Evolutionary conservation across 1,140 invertebrate genomes (phyloP).

Genomic region (Drosophila sp.): DNA sequence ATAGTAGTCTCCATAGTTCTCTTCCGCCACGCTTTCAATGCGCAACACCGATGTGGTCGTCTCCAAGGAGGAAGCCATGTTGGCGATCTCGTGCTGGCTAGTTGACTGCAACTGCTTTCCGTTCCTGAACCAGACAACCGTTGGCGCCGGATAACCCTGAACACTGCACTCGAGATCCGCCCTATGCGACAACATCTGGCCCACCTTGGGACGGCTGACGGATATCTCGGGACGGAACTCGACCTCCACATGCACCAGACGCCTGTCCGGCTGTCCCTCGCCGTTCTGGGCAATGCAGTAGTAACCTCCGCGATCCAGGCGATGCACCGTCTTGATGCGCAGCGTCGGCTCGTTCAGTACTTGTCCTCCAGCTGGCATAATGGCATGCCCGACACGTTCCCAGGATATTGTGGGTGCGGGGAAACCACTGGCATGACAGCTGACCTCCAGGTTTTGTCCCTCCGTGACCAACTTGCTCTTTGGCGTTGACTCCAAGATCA

Average conservation of each 20-base stretch:
- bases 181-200: conserved; percentile 91
- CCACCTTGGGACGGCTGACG: conserved; percentile 89
- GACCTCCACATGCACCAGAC: conserved; percentile 92
- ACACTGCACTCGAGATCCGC: conserved; percentile 93
- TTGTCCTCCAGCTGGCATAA: conserved; percentile 91
- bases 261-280: conserved; percentile 89
- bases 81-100: conserved; percentile 90
- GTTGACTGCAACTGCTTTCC: conserved; percentile 89
- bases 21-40: conserved; percentile 91
- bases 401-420: conserved; percentile 91
- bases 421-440: conserved; percentile 91
- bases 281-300: conserved; percentile 95
- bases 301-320: conserved; percentile 93
- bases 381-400: conserved; percentile 92
- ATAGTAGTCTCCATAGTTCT: conserved; percentile 90
- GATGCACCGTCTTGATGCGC: conserved; percentile 88
- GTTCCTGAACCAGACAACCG: conserved; percentile 91
- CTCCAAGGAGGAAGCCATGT: conserved; percentile 91
- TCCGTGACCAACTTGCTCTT: conserved; percentile 90
- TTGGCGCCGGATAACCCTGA: conserved; percentile 92
- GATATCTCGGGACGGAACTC: conserved; percentile 91
- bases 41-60: conserved; percentile 91
- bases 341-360: conserved; percentile 90
- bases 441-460: conserved; percentile 88
- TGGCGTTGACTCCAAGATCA: conserved; percentile 91